phyloP scores from a whole-genome alignment of 2,797 vertebrate species.

The Luscinia luscinia region DNA sequence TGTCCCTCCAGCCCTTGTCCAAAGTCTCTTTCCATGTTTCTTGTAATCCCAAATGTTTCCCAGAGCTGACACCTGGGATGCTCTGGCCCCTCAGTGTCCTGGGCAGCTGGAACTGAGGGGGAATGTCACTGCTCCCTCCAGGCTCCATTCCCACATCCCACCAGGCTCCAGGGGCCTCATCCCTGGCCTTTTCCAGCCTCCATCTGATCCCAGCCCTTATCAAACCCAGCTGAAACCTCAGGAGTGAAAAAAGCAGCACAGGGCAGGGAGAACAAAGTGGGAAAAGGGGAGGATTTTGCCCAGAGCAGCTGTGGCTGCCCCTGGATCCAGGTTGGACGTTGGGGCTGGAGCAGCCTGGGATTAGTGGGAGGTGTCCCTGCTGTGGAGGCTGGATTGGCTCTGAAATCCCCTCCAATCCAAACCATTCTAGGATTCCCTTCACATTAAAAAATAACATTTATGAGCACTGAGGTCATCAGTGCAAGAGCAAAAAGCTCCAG shows the following conservation, averaged over 20 bases:
- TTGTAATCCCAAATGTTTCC: not conserved
- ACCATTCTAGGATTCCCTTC: not conserved
- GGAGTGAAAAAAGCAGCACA: not conserved
- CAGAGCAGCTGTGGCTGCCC: not conserved
- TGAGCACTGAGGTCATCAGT: not conserved
- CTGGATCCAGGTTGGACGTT: not conserved
- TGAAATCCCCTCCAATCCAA: not conserved
- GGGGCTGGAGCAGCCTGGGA: too few relatives aligned
- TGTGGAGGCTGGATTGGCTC: not conserved
- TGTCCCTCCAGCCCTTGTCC: not conserved
- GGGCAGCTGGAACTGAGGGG: not conserved
- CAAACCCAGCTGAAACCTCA: not conserved
- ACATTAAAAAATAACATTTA: not conserved
- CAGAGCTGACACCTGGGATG: not conserved
- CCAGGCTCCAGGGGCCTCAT: not conserved
- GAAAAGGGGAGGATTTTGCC: not conserved
- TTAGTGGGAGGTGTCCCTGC: too few relatives aligned
- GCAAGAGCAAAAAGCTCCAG: not conserved
- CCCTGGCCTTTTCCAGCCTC: not conserved
- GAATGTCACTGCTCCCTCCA: not conserved
- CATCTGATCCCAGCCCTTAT: not conserved
- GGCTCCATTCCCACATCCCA: not conserved
- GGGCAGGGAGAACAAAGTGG: not conserved
- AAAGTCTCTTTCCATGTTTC: too few relatives aligned
- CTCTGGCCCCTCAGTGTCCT: not conserved